These are phyloP conservation scores for Scolopax rusticola DNA, from an alignment of 2,797 vertebrate species.

Conservation along the genomic window DNA sequence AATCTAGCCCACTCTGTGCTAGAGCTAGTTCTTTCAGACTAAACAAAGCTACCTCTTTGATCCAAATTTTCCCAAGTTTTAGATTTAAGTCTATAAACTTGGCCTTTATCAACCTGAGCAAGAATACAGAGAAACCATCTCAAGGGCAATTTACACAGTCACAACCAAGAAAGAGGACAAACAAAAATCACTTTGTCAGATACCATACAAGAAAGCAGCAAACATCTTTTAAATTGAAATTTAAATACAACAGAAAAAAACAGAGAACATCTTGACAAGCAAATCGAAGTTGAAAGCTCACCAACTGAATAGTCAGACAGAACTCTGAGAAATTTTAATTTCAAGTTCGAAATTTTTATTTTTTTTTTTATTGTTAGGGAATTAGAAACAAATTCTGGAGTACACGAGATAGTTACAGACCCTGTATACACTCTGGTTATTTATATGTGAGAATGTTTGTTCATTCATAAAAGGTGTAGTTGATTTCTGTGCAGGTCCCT, in stretches of 20 bases:
- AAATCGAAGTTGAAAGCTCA: neutral
- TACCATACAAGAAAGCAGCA: neutral
- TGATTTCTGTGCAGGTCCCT: neutral
- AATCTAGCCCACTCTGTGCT: neutral
- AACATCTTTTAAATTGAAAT: neutral
- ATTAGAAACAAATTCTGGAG: neutral
- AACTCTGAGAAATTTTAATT: neutral
- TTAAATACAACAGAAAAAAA: neutral
- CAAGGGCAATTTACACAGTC: neutral
- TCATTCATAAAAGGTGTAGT: neutral
- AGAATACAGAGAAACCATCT: neutral
- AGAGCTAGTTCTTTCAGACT: neutral
- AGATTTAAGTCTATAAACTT: neutral
- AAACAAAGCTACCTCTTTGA: neutral
- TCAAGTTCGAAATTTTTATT: neutral
- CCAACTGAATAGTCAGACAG: neutral
- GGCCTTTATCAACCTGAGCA: neutral
- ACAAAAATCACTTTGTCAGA: neutral
- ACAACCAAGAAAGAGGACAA: neutral
- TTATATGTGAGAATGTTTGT: neutral
- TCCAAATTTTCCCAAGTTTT: neutral
- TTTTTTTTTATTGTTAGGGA: neutral
- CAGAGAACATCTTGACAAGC: neutral
- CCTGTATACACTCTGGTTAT: too few species aligned
- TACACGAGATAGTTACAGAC: neutral